A percentile compares a stretch with the other conserved stretches of the same genome.
Evolutionary conservation across 1,140 invertebrate genomes (phyloP).

Genomic region (Saccostrea cuccullata): DNA sequence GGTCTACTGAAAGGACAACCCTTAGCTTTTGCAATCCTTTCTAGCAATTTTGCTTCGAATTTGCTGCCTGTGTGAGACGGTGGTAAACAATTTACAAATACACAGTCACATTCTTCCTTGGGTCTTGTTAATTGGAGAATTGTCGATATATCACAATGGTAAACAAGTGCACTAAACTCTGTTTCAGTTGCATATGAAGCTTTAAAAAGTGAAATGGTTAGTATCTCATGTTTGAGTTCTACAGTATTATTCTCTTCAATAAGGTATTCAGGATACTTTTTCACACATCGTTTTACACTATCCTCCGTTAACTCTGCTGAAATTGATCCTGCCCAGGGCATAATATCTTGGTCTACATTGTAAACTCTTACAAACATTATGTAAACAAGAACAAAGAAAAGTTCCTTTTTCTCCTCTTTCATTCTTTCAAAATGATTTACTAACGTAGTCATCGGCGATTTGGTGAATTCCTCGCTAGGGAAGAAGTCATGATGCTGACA

Average conservation of each 20-base stretch:
- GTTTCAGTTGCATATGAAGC: not conserved
- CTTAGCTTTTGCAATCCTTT: not conserved
- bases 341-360: not conserved
- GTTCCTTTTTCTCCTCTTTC: not conserved
- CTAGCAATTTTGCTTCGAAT: not conserved
- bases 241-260: not conserved
- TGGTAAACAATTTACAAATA: not conserved
- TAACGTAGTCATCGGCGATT: not conserved
- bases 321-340: not conserved
- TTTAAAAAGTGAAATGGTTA: not conserved
- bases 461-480: not conserved
- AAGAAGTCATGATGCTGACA: not conserved
- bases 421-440: not conserved
- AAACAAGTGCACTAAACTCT: not conserved
- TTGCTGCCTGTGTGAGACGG: not conserved
- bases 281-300: not conserved
- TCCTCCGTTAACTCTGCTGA: not conserved
- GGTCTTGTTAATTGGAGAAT: not conserved
- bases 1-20: not conserved
- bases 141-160: not conserved
- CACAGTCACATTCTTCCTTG: not conserved
- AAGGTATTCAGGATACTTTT: not conserved
- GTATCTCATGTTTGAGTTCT: not conserved
- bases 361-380: not conserved
- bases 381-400: conserved; percentile 2